Conservation (phyloP, 2,113 vertebrate genomes). For the Hystrix brachyura region DNA sequence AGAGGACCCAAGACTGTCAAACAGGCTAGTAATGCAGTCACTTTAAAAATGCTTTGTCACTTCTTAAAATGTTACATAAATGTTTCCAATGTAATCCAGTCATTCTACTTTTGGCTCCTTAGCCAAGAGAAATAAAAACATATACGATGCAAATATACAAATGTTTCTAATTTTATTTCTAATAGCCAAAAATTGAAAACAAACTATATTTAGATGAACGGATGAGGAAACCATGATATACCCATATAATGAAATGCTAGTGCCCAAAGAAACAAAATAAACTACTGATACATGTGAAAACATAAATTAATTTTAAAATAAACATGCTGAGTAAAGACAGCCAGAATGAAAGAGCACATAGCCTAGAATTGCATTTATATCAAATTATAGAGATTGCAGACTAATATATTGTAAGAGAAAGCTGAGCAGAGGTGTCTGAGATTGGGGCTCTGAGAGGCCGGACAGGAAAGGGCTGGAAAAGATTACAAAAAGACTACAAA, state of each 20-base stretch:
- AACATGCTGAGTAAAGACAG: background rate
- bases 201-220: background rate
- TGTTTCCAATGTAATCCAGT: background rate
- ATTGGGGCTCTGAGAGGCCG: fast-evolving
- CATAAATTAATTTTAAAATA: background rate
- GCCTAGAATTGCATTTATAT: background rate
- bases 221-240: background rate
- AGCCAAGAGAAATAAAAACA: background rate
- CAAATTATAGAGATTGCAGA: background rate
- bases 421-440: background rate
- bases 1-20: background rate
- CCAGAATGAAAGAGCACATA: background rate
- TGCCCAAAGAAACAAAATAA: background rate
- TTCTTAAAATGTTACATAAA: background rate
- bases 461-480: background rate
- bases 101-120: background rate
- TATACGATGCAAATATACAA: background rate
- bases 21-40: background rate
- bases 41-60: background rate
- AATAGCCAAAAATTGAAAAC: background rate
- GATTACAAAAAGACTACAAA: background rate
- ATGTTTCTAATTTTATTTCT: background rate
- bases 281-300: background rate
- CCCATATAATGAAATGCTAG: background rate
- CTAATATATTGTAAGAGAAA: background rate